Percentiles rank a stretch among this genome's conserved stretches.
Conservation (phyloP, 2,113 vertebrate species). For the Pionites leucogaster region DNA sequence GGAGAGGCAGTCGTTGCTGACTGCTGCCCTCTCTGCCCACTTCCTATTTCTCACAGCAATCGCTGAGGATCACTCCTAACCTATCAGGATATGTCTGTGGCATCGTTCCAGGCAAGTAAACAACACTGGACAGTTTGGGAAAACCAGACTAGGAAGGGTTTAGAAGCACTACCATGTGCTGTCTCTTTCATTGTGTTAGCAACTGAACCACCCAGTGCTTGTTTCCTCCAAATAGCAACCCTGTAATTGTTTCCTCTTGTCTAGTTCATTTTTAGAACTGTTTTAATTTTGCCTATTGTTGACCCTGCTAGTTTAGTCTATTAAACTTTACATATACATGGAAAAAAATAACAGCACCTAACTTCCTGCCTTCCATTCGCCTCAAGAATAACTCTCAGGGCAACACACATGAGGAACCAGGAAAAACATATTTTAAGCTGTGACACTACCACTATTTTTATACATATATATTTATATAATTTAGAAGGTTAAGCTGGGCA, state of each 20-base stretch:
- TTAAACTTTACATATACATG: constrained; percentile 25
- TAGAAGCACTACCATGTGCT: constrained; percentile 15
- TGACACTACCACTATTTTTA: neutral
- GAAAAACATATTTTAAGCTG: neutral
- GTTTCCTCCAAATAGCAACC: constrained; percentile 56
- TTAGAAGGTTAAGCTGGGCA: neutral
- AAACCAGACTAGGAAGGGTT: constrained; percentile 30
- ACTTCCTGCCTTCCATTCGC: constrained; percentile 50
- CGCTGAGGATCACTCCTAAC: neutral
- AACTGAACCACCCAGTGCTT: constrained; percentile 52
- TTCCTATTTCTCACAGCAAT: constrained; percentile 46
- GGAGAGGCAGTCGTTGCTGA: neutral
- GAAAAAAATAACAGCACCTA: constrained; percentile 59
- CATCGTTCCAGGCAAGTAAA: constrained; percentile 50
- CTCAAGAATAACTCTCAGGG: neutral
- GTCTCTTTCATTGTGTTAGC: constrained; percentile 62
- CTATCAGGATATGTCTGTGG: constrained; percentile 57
- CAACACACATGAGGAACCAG: neutral
- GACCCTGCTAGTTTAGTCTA: constrained; percentile 64
- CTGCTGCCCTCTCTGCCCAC: neutral
- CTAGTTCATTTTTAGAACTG: constrained; percentile 68
- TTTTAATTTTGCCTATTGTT: constrained; percentile 60
- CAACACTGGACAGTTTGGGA: constrained; percentile 43
- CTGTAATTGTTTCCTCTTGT: constrained; percentile 65
- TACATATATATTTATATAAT: neutral